Conservation (phyloP, 2,113 vertebrate genomes). For the Cettia cetti region DNA sequence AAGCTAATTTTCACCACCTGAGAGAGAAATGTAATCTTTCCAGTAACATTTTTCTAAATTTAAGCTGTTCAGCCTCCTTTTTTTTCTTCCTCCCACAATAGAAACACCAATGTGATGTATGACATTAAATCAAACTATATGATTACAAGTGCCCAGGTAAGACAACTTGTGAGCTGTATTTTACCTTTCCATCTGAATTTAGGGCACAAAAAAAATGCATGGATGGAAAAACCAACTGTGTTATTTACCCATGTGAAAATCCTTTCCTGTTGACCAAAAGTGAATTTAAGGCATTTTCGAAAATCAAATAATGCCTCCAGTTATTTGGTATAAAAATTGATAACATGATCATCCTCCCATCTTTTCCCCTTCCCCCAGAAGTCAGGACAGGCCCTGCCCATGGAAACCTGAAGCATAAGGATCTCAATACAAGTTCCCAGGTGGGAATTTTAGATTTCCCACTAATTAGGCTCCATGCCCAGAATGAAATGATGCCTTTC, state of each 20-base stretch:
- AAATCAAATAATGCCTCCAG: not conserved
- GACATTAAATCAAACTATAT: not conserved
- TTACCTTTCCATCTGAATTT: not conserved
- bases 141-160: not conserved
- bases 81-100: fast-evolving
- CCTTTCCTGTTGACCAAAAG: not conserved
- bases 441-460: not conserved
- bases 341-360: not conserved
- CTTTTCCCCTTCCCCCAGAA: not conserved
- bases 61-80: not conserved
- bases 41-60: not conserved
- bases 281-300: not conserved
- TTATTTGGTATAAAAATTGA: not conserved
- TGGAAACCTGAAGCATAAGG: not conserved
- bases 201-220: not conserved
- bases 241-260: not conserved
- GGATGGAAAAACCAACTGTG: not conserved
- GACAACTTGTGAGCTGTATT: not conserved
- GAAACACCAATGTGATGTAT: not conserved
- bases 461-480: not conserved
- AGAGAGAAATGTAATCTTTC: not conserved
- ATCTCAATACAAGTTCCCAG: not conserved
- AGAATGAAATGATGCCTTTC: not conserved
- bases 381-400: not conserved
- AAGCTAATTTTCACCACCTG: not conserved